These are phyloP conservation scores for Champsocephalus gunnari DNA, from an alignment of 2,797 vertebrate species.

Conservation along the genomic window DNA sequence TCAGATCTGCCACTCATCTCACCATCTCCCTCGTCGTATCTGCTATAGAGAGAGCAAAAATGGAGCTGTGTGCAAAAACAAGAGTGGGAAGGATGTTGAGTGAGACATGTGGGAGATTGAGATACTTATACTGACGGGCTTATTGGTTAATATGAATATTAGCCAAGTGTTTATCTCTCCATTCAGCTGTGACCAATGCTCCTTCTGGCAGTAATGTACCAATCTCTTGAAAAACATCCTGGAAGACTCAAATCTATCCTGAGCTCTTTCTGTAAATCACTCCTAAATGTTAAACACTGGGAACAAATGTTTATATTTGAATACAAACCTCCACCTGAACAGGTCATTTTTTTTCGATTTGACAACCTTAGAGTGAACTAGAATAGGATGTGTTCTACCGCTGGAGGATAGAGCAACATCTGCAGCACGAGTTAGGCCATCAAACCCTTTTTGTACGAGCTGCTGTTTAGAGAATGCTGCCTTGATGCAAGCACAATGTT, in stretches of 20 bases:
- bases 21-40: neutral
- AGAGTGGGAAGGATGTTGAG: neutral
- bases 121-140: neutral
- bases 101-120: constrained; percentile 8
- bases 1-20: constrained; percentile 5
- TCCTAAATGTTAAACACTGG: constrained; percentile 13
- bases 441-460: constrained; percentile 14
- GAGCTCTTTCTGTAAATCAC: neutral
- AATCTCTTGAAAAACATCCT: neutral
- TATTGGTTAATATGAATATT: constrained; percentile 13
- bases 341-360: constrained; percentile 22
- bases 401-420: constrained; percentile 10
- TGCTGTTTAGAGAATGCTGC: constrained; percentile 37
- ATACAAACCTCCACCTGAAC: constrained; percentile 7
- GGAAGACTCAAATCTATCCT: neutral
- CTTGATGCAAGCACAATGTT: constrained; percentile 4
- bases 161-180: constrained; percentile 35
- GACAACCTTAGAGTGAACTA: constrained; percentile 10
- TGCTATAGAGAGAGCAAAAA: neutral
- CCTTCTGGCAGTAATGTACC: neutral
- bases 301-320: constrained; percentile 20
- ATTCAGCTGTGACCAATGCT: constrained; percentile 14
- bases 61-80: neutral
- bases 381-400: constrained; percentile 8
- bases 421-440: constrained; percentile 18